Conservation (phyloP, 2,888 invertebrate genomes). For the Thelaira solivaga region DNA sequence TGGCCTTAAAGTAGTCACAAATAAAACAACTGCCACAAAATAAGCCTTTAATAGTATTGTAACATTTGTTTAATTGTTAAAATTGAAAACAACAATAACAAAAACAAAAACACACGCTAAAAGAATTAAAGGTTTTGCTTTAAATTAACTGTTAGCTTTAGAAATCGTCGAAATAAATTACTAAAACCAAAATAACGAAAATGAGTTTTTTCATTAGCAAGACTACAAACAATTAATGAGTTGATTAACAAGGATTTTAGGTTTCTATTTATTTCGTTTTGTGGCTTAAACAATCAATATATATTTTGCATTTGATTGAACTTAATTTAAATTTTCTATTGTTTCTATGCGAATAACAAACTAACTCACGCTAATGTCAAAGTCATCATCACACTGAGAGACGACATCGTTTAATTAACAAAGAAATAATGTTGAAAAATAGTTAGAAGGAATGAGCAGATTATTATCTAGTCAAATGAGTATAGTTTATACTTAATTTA, state of each 20-base stretch:
- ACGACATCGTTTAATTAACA: neutral
- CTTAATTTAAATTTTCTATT: conserved; percentile 23
- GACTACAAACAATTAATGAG: conserved; percentile 37
- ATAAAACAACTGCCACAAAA: conserved; percentile 38
- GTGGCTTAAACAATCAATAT: neutral
- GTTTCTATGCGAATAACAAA: conserved; percentile 1
- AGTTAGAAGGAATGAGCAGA: too few species aligned
- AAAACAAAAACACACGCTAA: neutral
- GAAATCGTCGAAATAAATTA: conserved; percentile 54
- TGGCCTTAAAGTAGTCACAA: conserved; percentile 52
- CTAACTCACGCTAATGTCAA: conserved; percentile 31
- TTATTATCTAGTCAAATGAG: too few species aligned
- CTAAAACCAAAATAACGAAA: conserved; percentile 1
- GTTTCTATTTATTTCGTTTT: neutral
- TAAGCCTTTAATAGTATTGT: conserved; percentile 56
- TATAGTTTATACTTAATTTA: too few species aligned
- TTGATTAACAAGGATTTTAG: conserved; percentile 46
- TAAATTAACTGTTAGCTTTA: conserved; percentile 28
- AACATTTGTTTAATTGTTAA: conserved; percentile 61
- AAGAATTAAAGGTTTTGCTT: conserved; percentile 55
- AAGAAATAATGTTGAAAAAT: too few species aligned
- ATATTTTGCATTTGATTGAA: conserved; percentile 27
- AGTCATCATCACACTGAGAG: conserved; percentile 10
- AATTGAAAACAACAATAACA: neutral
- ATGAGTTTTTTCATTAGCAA: neutral